These are phyloP conservation scores for Peromyscus californicus DNA, from an alignment of 2,113 vertebrate species.

Conservation along the genomic window DNA sequence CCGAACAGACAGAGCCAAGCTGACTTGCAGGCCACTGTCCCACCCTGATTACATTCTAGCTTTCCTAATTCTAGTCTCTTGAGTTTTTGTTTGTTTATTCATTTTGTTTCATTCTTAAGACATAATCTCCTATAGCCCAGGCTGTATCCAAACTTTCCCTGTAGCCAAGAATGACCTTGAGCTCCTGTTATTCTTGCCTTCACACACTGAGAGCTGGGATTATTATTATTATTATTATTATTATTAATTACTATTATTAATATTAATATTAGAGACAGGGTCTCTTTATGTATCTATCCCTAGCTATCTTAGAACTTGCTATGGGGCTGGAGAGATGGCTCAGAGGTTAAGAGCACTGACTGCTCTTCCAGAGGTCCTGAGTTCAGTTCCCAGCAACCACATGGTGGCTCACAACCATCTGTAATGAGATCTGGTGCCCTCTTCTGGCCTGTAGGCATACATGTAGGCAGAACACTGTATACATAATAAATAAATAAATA, in stretches of 20 bases:
- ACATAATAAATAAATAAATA: too few relatives aligned
- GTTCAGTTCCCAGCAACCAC: too few relatives aligned
- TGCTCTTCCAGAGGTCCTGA: too few relatives aligned
- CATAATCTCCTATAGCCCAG: not conserved
- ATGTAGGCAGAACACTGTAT: too few relatives aligned
- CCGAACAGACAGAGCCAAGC: not conserved
- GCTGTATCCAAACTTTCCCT: not conserved
- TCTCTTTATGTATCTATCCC: not conserved
- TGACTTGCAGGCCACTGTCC: not conserved
- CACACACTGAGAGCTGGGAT: not conserved
- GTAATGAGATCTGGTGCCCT: too few relatives aligned
- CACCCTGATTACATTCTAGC: not conserved
- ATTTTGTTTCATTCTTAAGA: not conserved
- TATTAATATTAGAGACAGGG: not conserved
- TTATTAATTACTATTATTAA: not conserved
- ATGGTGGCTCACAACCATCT: too few relatives aligned
- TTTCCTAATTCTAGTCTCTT: not conserved
- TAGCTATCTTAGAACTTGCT: not conserved
- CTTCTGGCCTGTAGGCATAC: too few relatives aligned
- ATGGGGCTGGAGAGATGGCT: too few relatives aligned
- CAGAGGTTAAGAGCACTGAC: too few relatives aligned
- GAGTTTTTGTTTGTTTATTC: not conserved
- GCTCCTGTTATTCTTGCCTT: not conserved
- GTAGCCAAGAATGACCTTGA: not conserved
- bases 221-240: not conserved